phyloP scores from a whole-genome alignment of 1,140 invertebrate species.

The Drosophila bocki region DNA sequence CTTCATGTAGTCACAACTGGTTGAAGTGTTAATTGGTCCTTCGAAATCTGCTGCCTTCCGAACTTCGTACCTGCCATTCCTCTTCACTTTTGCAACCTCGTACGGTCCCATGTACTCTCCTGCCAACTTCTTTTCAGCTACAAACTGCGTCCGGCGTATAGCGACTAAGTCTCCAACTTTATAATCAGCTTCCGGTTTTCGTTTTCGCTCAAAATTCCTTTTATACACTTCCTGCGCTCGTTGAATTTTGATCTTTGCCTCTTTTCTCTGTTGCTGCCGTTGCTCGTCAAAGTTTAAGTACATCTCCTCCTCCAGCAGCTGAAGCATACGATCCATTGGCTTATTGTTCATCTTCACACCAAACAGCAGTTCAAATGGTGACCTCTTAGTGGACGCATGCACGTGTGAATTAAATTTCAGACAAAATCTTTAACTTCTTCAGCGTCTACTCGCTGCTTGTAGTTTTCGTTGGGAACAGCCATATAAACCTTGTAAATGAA shows the following conservation, averaged over 20 bases:
- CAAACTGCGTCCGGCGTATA: not conserved
- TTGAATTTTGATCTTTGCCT: not conserved
- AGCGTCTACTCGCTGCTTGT: too few species aligned
- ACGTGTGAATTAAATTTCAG: not conserved
- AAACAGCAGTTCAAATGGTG: not conserved
- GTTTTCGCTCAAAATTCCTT: not conserved
- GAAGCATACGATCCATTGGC: not conserved
- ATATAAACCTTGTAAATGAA: not conserved
- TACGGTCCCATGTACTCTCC: constrained; percentile 2
- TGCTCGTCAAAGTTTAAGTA: not conserved
- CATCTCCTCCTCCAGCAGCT: not conserved
- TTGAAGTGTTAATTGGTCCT: not conserved
- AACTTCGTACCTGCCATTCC: not conserved
- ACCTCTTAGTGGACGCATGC: not conserved
- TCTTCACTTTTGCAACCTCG: not conserved
- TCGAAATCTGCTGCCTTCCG: not conserved
- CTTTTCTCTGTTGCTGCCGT: not conserved
- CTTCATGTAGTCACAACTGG: not conserved
- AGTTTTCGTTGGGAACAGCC: not conserved
- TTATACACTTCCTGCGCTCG: not conserved
- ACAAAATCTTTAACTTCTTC: too few species aligned
- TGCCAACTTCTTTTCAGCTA: not conserved
- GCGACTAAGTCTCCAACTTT: not conserved
- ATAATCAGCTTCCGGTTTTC: not conserved
- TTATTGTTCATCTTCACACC: not conserved